Evolutionary conservation across 2,888 invertebrate species (phyloP), one percentile per base, ranked within the genome.

Genomic region (Polydrusus tereticollis): DNA sequence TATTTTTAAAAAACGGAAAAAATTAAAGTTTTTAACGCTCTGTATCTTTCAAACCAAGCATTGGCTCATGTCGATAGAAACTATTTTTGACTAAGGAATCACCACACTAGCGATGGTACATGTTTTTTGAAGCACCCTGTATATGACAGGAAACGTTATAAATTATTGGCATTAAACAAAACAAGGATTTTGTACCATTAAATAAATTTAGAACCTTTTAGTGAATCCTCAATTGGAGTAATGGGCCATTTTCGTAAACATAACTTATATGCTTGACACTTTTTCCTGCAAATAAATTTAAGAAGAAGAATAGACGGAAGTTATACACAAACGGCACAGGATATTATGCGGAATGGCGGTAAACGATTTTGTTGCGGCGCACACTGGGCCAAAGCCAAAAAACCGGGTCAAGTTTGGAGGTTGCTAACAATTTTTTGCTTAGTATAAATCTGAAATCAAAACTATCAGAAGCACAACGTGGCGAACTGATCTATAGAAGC

Each of bases 201-300:
- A 66, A 55, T 57, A 66, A 57, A 41, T 66, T 55, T 57, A 43
- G 58, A 57, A 43, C 57, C 29, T 57, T 66, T 57, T 52, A 55
- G 29, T 16, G 45, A 66, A 66, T 57, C 66, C 41, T 26, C 29
- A 62, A 26, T 60, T 36, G 18, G 38, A 52, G 68, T 69, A 60
- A 69, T 69, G 52, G 68, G 60, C 68, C 62, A 62, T 69, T 69
- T 43, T 66, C 66, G 45, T 20, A 4, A 58, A 26, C 36, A 66
- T 66, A 66, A 66, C 38, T 66, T 66, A 66, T 66, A 36, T 43
- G 55, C 26, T 38, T 62, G 60, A 50, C 52, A 66, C 29, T 66
- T 66, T 66, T 65, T 57, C 68, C 50, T 47, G 60, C 52, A 52
- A 50, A 69, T 69, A 69, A 69, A 69, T 69, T 69, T 23, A 38